Percentiles rank a stretch among this genome's conserved stretches.
phyloP scores from a whole-genome alignment of 2,888 invertebrate species.

The Drosophila atripex region DNA sequence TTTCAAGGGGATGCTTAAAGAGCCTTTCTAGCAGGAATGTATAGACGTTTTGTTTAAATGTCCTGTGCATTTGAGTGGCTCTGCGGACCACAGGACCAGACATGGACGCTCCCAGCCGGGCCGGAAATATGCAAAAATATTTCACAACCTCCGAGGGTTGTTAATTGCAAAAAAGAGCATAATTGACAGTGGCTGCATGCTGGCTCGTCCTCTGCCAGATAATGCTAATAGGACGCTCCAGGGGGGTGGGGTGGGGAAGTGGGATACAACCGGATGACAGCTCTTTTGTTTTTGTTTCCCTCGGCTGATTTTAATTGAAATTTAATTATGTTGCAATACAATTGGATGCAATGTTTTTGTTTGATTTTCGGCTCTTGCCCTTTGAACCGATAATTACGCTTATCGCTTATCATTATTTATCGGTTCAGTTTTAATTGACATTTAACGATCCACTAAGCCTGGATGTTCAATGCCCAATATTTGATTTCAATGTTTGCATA shows the following conservation, averaged over 20 bases:
- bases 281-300: conserved; percentile 54
- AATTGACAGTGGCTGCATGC: conserved; percentile 67
- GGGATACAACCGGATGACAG: conserved; percentile 4
- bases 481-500: conserved; percentile 30
- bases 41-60: not conserved
- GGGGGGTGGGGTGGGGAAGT: not conserved
- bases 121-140: conserved; percentile 46
- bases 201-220: conserved; percentile 49
- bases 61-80: conserved; percentile 12
- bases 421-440: conserved; percentile 66
- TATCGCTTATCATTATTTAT: conserved; percentile 57
- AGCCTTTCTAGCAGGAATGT: not conserved
- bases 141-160: conserved; percentile 43
- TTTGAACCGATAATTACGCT: conserved; percentile 60
- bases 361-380: conserved; percentile 31
- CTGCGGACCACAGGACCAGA: conserved; percentile 30
- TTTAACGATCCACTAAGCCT: conserved; percentile 60
- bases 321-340: conserved; percentile 67
- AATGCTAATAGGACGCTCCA: conserved; percentile 46
- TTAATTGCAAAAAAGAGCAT: conserved; percentile 71
- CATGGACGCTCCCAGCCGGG: conserved; percentile 9
- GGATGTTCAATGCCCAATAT: conserved; percentile 42
- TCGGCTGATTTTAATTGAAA: conserved; percentile 65
- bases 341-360: conserved; percentile 33
- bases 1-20: too few relatives aligned